Conservation (phyloP, 2,888 invertebrate genomes). For the Drosophila dives region DNA sequence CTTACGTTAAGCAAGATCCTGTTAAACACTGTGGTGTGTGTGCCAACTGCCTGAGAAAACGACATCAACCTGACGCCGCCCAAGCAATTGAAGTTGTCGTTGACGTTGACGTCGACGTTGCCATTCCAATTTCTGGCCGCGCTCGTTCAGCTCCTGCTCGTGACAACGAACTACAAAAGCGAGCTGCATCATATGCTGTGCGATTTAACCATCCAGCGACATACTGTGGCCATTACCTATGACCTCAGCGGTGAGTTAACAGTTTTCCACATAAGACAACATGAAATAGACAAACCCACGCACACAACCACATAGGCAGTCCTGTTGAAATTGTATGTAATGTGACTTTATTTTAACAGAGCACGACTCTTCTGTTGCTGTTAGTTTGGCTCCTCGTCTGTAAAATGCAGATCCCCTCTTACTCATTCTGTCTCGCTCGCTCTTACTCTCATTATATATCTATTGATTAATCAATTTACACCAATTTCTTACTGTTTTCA, state of each 20-base stretch:
- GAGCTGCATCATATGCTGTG: conserved; percentile 83
- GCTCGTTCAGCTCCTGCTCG: conserved; percentile 59
- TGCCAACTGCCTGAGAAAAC: conserved; percentile 46
- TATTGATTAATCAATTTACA: conserved; percentile 1
- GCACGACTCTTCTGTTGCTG: not conserved
- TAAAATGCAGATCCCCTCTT: conserved; percentile 1
- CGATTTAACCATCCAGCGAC: conserved; percentile 74
- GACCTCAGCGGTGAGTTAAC: conserved; percentile 77
- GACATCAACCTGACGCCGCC: conserved; percentile 67
- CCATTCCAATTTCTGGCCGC: conserved; percentile 56
- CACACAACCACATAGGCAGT: not conserved
- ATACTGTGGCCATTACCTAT: conserved; percentile 80
- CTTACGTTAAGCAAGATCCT: conserved; percentile 31
- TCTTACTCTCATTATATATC: not conserved
- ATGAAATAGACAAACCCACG: not conserved
- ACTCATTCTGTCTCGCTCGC: not conserved
- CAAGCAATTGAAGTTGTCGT: conserved; percentile 57
- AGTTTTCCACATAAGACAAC: conserved; percentile 12
- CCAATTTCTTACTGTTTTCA: not conserved
- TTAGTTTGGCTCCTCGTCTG: not conserved
- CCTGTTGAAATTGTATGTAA: not conserved
- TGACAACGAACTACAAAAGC: conserved; percentile 59
- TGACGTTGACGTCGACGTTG: conserved; percentile 47
- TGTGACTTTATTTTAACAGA: conserved; percentile 1
- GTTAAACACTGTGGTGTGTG: conserved; percentile 38